phyloP scores from a whole-genome alignment of 2,797 vertebrate genomes.

The Brachymystax lenok region DNA sequence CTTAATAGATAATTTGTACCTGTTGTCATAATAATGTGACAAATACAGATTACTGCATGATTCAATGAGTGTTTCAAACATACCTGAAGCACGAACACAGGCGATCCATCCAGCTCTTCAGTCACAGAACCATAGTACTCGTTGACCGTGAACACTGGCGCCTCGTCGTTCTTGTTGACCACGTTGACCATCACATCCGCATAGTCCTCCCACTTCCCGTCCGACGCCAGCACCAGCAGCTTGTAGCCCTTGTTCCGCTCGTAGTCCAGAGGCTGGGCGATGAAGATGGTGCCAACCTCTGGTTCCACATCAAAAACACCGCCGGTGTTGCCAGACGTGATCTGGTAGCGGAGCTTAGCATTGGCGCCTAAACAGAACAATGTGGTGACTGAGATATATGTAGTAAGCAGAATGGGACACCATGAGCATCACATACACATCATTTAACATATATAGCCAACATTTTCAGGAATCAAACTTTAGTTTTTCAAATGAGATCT shows the following conservation, averaged over 20 bases:
- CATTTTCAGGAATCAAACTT: not conserved
- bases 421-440: not conserved
- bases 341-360: constrained; percentile 87
- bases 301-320: constrained; percentile 86
- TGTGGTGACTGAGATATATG: not conserved
- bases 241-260: constrained; percentile 85
- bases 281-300: constrained; percentile 87
- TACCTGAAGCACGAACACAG: constrained; percentile 89
- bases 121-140: constrained; percentile 89
- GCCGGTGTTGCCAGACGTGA: constrained; percentile 85
- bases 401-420: not conserved
- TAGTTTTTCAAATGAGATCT: too few species aligned
- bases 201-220: constrained; percentile 91
- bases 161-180: constrained; percentile 90
- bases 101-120: constrained; percentile 84
- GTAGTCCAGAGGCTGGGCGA: constrained; percentile 86
- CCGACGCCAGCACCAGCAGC: constrained; percentile 85
- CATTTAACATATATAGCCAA: not conserved
- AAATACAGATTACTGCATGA: not conserved
- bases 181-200: constrained; percentile 79
- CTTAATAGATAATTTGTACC: not conserved
- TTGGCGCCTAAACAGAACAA: constrained; percentile 78
- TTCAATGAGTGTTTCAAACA: not conserved
- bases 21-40: not conserved
- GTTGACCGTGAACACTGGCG: constrained; percentile 84